phyloP scores from a whole-genome alignment of 2,888 invertebrate species.

The Dasysyrphus albostriatus region DNA sequence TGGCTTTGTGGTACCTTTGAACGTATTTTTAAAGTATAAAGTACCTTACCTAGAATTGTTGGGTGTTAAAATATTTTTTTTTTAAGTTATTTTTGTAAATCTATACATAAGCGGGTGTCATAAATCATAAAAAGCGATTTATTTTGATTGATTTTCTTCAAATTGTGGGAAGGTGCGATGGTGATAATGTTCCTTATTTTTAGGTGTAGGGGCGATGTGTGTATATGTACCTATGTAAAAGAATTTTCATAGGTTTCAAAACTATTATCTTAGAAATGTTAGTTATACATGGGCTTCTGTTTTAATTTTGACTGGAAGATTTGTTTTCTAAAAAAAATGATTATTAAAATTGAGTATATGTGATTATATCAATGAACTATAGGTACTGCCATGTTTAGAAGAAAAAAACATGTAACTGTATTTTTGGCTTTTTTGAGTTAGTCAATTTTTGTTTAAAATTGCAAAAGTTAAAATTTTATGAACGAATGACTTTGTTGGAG shows the following conservation, averaged over 20 bases:
- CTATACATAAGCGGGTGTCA: slow-evolving; percentile 51
- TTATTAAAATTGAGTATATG: too few relatives aligned
- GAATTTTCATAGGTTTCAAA: neutral
- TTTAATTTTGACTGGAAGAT: neutral
- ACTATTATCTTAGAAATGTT: neutral
- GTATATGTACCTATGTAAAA: too few relatives aligned
- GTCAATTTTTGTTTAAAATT: too few relatives aligned
- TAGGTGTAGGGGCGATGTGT: neutral
- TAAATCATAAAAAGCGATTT: slow-evolving; percentile 67
- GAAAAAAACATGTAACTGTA: too few relatives aligned
- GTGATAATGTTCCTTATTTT: slow-evolving; percentile 34
- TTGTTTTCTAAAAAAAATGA: too few relatives aligned
- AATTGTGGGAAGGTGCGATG: slow-evolving; percentile 47
- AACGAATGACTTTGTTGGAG: too few relatives aligned
- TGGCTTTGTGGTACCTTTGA: slow-evolving; percentile 39
- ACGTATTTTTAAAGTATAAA: neutral
- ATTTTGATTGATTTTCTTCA: slow-evolving; percentile 70
- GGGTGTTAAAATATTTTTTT: slow-evolving; percentile 25
- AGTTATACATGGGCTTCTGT: neutral
- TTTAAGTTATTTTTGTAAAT: slow-evolving; percentile 15
- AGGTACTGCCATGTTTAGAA: too few relatives aligned
- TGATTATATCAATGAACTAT: too few relatives aligned
- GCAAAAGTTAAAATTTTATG: too few relatives aligned
- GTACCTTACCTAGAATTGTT: slow-evolving; percentile 24
- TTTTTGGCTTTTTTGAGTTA: too few relatives aligned